phyloP scores from a whole-genome alignment of 2,888 invertebrate species.

The Eilema caniola region DNA sequence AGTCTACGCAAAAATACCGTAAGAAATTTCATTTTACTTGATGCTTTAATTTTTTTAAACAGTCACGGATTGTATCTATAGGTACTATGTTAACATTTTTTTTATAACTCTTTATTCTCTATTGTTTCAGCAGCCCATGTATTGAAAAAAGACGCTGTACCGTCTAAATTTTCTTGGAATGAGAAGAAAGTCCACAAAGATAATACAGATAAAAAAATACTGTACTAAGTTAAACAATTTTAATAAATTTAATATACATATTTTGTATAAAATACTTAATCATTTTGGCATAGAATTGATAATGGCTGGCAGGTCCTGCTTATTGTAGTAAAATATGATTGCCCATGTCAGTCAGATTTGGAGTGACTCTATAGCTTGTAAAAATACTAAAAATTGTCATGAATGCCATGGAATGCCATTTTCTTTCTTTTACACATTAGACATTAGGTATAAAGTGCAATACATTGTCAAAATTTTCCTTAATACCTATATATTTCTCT shows the following conservation, averaged over 20 bases:
- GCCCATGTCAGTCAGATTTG: neutral
- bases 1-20: slow-evolving; percentile 17
- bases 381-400: neutral
- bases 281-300: neutral
- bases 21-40: slow-evolving; percentile 2
- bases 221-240: slow-evolving; percentile 14
- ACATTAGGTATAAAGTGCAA: too few species aligned
- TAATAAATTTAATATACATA: neutral
- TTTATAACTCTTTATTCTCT: neutral
- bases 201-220: slow-evolving; percentile 12
- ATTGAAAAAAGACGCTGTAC: slow-evolving; percentile 32
- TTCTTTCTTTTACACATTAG: neutral
- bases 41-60: neutral
- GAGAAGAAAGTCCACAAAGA: slow-evolving; percentile 10
- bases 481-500: neutral
- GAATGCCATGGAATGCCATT: too few species aligned
- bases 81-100: neutral
- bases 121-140: slow-evolving; percentile 20
- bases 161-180: slow-evolving; percentile 34
- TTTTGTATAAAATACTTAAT: too few species aligned
- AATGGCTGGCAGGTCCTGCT: neutral
- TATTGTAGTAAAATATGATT: too few species aligned
- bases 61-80: neutral
- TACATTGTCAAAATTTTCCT: neutral
- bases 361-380: neutral